phyloP scores from a whole-genome alignment of 2,797 vertebrate species.

The Tragelaphus eurycerus region DNA sequence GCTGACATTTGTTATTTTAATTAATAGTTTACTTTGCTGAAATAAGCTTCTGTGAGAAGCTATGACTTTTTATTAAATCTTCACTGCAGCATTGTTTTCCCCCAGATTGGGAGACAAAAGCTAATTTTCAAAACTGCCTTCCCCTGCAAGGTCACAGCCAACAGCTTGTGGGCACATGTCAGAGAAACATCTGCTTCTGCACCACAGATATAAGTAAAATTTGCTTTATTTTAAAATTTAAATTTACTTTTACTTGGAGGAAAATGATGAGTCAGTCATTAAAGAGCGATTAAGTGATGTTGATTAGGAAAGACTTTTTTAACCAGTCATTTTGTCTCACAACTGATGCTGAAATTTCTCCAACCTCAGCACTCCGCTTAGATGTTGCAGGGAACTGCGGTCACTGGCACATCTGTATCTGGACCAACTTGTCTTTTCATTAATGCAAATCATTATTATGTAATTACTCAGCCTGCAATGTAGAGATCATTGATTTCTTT shows the following conservation, averaged over 20 bases:
- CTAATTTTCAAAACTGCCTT: slow-evolving; percentile 85
- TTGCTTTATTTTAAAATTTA: slow-evolving; percentile 82
- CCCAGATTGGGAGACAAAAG: slow-evolving; percentile 85
- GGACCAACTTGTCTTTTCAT: slow-evolving; percentile 72
- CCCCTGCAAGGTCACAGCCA: slow-evolving; percentile 84
- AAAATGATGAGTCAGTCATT: slow-evolving; percentile 83
- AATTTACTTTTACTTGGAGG: slow-evolving; percentile 73
- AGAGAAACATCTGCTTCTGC: slow-evolving; percentile 86
- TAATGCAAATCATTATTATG: slow-evolving; percentile 76
- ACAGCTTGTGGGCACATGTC: slow-evolving; percentile 86
- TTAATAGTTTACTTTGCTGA: slow-evolving; percentile 89
- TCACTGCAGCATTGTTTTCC: slow-evolving; percentile 85
- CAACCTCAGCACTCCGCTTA: slow-evolving; percentile 72
- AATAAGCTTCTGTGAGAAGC: slow-evolving; percentile 84
- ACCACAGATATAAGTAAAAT: slow-evolving; percentile 78
- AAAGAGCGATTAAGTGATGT: slow-evolving; percentile 78
- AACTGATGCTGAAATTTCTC: slow-evolving; percentile 69
- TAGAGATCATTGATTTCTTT: slow-evolving; percentile 74
- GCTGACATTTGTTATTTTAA: slow-evolving; percentile 90
- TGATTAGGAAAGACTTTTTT: slow-evolving; percentile 74
- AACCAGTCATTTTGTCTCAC: slow-evolving; percentile 73
- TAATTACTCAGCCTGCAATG: slow-evolving; percentile 73
- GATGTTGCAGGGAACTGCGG: slow-evolving; percentile 54
- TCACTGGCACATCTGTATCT: slow-evolving; percentile 68
- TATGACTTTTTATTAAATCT: slow-evolving; percentile 84